Conservation (phyloP, 2,888 invertebrate genomes). For the Folsomia candida region DNA sequence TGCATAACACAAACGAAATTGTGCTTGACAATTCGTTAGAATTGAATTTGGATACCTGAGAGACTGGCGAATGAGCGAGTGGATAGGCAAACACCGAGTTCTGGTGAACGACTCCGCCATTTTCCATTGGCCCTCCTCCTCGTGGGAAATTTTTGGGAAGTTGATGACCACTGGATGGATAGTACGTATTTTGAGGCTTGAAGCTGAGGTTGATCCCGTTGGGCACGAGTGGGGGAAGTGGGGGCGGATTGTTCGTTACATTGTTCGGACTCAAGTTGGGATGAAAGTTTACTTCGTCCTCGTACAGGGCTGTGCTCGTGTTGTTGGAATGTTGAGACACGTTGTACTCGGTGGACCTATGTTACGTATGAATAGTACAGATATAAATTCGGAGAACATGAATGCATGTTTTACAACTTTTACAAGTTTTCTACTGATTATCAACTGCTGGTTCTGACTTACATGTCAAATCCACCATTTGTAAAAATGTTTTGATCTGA, state of each 20-base stretch:
- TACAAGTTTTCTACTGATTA: too few relatives aligned
- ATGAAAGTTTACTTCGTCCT: conserved; percentile 42
- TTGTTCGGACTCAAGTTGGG: conserved; percentile 19
- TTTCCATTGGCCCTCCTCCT: conserved; percentile 22
- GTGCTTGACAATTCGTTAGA: too few relatives aligned
- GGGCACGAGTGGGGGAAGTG: conserved; percentile 13
- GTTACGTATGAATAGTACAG: too few relatives aligned
- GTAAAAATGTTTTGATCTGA: conserved; percentile 50
- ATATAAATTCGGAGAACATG: too few relatives aligned
- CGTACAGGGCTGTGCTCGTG: conserved; percentile 44
- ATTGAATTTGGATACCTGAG: conserved; percentile 39
- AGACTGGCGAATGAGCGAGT: conserved; percentile 49
- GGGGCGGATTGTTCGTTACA: conserved; percentile 5
- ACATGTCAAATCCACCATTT: conserved; percentile 48
- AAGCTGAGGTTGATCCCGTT: conserved; percentile 37
- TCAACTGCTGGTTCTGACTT: too few relatives aligned
- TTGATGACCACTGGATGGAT: not conserved
- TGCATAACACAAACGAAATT: too few relatives aligned
- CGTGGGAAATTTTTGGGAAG: not conserved
- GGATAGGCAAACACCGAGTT: conserved; percentile 44
- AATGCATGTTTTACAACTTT: too few relatives aligned
- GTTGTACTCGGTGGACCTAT: conserved; percentile 49
- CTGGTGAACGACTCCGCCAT: conserved; percentile 24
- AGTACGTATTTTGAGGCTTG: conserved; percentile 26
- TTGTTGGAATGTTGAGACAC: conserved; percentile 42